Conservation (phyloP, 2,113 vertebrate species). For the Pipa parva region DNA sequence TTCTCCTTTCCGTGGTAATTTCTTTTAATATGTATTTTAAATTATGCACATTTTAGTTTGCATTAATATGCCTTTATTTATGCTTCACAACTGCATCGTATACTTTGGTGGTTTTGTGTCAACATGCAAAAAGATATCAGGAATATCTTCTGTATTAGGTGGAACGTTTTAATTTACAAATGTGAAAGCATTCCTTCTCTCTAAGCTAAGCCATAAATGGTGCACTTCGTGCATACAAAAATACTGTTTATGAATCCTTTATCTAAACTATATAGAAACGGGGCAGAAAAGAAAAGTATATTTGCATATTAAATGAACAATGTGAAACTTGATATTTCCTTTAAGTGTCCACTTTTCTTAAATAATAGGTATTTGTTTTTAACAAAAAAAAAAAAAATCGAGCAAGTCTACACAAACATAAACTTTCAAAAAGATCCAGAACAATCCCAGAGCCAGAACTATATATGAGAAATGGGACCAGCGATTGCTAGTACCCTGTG, state of each 20-base stretch:
- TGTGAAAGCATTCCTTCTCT: constrained; percentile 35
- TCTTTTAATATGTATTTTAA: constrained; percentile 32
- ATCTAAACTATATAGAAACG: constrained; percentile 5
- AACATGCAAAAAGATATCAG: constrained; percentile 17
- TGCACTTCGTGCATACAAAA: constrained; percentile 28
- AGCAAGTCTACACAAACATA: too few species aligned
- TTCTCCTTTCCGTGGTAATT: constrained; percentile 17
- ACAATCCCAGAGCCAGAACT: too few species aligned
- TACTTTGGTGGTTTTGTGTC: constrained; percentile 34
- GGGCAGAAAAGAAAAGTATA: constrained; percentile 33
- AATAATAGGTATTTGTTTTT: too few species aligned
- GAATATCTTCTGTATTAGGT: constrained; percentile 39
- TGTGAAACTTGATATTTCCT: constrained; percentile 33
- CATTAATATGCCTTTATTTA: constrained; percentile 26
- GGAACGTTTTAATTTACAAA: constrained; percentile 13
- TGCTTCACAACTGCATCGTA: constrained; percentile 26
- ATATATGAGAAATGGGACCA: too few species aligned
- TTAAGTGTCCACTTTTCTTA: constrained; percentile 20
- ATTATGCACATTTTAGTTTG: constrained; percentile 29
- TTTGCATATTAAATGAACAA: constrained; percentile 41
- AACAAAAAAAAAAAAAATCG: too few species aligned
- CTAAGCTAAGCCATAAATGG: constrained; percentile 34
- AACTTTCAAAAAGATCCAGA: too few species aligned
- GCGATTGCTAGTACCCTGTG: too few species aligned
- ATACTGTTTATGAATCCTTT: constrained; percentile 31